These are phyloP conservation scores for Leistus spinibarbis DNA, from an alignment of 2,888 invertebrate species.

Conservation along the genomic window DNA sequence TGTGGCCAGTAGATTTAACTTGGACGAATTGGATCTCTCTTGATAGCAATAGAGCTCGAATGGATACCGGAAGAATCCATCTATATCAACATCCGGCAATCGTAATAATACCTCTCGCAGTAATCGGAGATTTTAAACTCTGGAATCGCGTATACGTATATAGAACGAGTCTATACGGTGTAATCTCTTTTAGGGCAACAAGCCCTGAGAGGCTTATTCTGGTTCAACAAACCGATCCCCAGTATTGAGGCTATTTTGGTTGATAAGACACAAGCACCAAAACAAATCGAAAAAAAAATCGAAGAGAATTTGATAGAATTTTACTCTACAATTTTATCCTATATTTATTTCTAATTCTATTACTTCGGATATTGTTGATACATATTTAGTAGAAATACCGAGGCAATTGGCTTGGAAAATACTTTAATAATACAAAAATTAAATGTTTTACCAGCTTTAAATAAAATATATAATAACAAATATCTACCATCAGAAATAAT, in stretches of 20 bases:
- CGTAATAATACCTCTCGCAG: constrained; percentile 26
- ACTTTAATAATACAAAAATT: no score
- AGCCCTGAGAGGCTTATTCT: constrained; percentile 29
- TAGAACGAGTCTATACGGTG: constrained; percentile 6
- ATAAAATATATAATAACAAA: no score
- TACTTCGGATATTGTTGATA: no score
- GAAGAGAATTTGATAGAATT: background rate
- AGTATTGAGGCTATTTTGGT: constrained; percentile 20
- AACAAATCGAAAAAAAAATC: no score
- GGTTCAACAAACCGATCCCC: constrained; percentile 27
- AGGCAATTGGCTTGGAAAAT: no score
- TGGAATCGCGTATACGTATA: constrained; percentile 10
- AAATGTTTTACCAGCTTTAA: no score
- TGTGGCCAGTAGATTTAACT: constrained; percentile 3
- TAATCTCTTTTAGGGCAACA: constrained; percentile 25
- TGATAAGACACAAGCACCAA: constrained; percentile 30
- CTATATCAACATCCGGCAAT: constrained; percentile 19
- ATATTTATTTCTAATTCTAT: background rate
- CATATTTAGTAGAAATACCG: no score
- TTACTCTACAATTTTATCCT: background rate
- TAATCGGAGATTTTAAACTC: constrained; percentile 36
- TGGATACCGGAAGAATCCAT: constrained; percentile 19
- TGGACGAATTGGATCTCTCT: background rate
- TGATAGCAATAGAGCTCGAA: background rate
- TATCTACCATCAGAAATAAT: no score